Base-by-base conservation (phyloP, 2,797 vertebrate species). In the Gephyroberyx darwinii region DNA sequence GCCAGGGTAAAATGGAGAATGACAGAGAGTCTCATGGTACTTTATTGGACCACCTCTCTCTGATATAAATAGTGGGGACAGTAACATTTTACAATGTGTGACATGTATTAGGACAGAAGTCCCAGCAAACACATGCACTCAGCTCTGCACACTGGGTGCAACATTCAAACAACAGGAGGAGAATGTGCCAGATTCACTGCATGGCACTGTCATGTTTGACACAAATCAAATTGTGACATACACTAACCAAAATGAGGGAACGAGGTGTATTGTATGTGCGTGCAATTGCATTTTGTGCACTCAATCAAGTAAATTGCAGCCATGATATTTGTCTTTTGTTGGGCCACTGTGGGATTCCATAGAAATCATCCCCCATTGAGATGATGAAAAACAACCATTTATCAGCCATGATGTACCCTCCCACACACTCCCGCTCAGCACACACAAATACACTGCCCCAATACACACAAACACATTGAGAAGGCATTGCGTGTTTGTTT, bases 351-450 rank as follows among this genome's bases (percentile, higher is more conserved):
- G 17, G 2, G n/a, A n/a, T 20, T 20, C 78, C 10, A 39, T 64
- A 61, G 71, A 74, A 77, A 63, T 78, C 20, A 77, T 47, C 51
- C 52, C 71, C 13, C 47, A 71, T 3, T 22, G 65, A 78, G 50
- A 65, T 43, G 30, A 33, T 71, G 63, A 81, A 80, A 83, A 72
- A 55, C 41, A 72, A 68, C 54, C 77, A 77, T 82, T 74, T 67
- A 78, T 86, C 79, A 86, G 80, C 48, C 14, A 5, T 31, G 14
- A 26, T 31, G 5, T 26, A 14, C 10, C 3, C 47, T 5, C 13
- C 9, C 16, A 43, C 16, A 47, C 45, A 47, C 5, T 5, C 16
- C 4, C 43, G 17, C 43, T 16, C 43, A 45, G n/a, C 45, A 8
- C 39, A 41, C 39, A 41, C 39, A 41, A 4, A 41, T 8, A 41